Percentiles rank a stretch among this genome's conserved stretches.
phyloP scores from a whole-genome alignment of 2,888 invertebrate genomes.

The Parascotia fuliginaria region DNA sequence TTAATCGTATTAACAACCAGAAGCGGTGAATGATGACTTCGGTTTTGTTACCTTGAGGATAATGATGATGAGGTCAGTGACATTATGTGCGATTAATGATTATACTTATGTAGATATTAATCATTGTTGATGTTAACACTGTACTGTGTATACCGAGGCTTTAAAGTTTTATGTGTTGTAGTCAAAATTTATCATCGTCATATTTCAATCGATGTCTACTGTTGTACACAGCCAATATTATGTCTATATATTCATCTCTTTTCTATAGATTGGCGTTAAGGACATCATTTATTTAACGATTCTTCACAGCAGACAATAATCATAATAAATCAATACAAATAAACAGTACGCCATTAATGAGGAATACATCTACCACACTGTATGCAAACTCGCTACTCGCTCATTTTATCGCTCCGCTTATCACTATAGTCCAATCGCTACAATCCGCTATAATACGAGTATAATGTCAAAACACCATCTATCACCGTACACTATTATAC shows the following conservation, averaged over 20 bases:
- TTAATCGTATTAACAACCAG: not conserved
- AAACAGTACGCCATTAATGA: too few relatives aligned
- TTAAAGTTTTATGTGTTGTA: too few relatives aligned
- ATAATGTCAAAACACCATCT: slow-evolving; percentile 7
- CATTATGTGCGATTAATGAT: not conserved
- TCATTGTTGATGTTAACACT: not conserved
- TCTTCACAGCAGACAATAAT: too few relatives aligned
- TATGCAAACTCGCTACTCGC: not conserved
- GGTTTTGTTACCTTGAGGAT: slow-evolving; percentile 2
- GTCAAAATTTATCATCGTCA: too few relatives aligned
- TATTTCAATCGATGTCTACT: too few relatives aligned
- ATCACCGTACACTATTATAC: slow-evolving; percentile 3
- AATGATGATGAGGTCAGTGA: not conserved
- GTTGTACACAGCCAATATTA: too few relatives aligned
- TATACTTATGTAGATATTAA: not conserved
- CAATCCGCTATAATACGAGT: not conserved
- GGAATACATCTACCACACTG: too few relatives aligned
- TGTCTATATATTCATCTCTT: too few relatives aligned
- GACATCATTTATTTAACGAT: too few relatives aligned
- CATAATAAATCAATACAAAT: too few relatives aligned
- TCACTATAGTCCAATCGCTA: not conserved
- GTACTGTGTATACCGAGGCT: not conserved
- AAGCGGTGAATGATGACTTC: not conserved
- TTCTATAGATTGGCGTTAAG: too few relatives aligned
- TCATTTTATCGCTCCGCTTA: slow-evolving; percentile 7